Conservation (phyloP, 2,797 vertebrate species). For the Nannoperca obscura region DNA sequence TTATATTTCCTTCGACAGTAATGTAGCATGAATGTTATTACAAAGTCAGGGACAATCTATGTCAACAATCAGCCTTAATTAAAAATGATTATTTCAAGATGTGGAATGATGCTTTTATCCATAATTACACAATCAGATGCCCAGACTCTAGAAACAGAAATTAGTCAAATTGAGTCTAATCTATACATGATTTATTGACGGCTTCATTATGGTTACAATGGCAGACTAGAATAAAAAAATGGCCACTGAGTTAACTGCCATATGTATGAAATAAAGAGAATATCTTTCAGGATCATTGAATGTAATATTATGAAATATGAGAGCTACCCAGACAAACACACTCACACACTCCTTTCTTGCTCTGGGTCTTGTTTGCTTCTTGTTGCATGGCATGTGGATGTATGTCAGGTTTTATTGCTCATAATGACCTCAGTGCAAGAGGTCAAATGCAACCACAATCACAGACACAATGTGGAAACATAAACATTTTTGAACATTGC, state of each 20-base stretch:
- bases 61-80: not conserved
- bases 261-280: not conserved
- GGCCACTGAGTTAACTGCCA: not conserved
- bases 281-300: not conserved
- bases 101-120: not conserved
- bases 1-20: not conserved
- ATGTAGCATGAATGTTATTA: not conserved
- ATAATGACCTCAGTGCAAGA: not conserved
- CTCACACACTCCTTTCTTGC: not conserved
- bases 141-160: not conserved
- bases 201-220: not conserved
- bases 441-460: not conserved
- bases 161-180: not conserved
- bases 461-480: not conserved
- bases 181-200: not conserved
- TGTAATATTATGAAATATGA: not conserved
- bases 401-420: slow-evolving; percentile 33
- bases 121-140: not conserved
- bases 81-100: not conserved
- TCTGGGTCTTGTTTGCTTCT: slow-evolving; percentile 45
- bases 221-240: not conserved
- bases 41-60: not conserved
- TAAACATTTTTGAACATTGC: not conserved
- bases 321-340: not conserved
- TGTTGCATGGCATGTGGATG: slow-evolving; percentile 39